Conservation (phyloP, 2,888 invertebrate genomes). For the Aphidoletes aphidimyza region DNA sequence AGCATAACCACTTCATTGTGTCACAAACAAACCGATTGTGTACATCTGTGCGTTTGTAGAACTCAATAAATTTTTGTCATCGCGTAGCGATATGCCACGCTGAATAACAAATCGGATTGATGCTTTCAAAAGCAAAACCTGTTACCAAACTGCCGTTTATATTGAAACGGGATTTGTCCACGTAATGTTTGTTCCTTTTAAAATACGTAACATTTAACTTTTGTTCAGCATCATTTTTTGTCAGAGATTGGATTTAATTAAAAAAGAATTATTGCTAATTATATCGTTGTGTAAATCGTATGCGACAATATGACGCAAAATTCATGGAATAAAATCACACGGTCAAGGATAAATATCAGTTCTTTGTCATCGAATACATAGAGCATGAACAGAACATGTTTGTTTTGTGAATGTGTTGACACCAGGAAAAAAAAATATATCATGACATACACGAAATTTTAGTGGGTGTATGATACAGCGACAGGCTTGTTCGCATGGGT, state of each 20-base stretch:
- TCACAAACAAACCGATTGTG: constrained; percentile 1
- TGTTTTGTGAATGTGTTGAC: background rate
- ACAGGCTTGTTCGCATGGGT: too few relatives aligned
- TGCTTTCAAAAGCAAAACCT: background rate
- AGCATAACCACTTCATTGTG: constrained; percentile 19
- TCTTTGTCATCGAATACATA: background rate
- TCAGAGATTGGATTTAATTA: constrained; percentile 3
- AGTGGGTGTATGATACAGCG: too few relatives aligned
- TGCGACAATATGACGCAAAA: background rate
- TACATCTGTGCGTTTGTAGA: background rate
- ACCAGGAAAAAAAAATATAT: background rate
- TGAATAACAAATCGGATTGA: background rate
- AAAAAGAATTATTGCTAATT: background rate
- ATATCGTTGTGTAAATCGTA: background rate
- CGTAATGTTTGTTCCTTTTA: too few relatives aligned
- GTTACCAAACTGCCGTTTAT: too few relatives aligned
- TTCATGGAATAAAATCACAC: background rate
- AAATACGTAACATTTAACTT: too few relatives aligned
- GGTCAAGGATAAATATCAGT: background rate
- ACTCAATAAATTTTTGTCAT: background rate
- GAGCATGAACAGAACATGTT: background rate
- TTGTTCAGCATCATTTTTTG: too few relatives aligned
- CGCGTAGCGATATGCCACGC: background rate
- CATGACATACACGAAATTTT: background rate
- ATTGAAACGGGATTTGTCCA: too few relatives aligned